Evolutionary conservation across 2,888 invertebrate species (phyloP).

Genomic region (Calliopum simillimum): DNA sequence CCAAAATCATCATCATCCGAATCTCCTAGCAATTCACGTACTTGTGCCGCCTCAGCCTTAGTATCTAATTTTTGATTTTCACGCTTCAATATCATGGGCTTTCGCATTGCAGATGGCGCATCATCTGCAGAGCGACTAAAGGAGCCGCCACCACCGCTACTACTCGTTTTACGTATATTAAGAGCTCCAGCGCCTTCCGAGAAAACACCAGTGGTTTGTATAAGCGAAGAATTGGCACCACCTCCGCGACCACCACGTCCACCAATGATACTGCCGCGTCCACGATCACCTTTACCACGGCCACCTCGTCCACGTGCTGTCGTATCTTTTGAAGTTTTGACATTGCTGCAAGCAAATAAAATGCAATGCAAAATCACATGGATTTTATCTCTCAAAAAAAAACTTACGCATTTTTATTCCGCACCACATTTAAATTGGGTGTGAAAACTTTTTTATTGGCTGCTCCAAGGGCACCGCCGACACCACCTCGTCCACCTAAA

Average conservation of each 20-base stretch:
- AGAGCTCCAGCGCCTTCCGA: slow-evolving; percentile 65
- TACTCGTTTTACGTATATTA: slow-evolving; percentile 51
- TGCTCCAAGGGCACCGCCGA: slow-evolving; percentile 53
- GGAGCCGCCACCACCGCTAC: slow-evolving; percentile 47
- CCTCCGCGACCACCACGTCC: slow-evolving; percentile 51
- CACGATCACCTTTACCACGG: slow-evolving; percentile 52
- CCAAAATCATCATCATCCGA: slow-evolving; percentile 58
- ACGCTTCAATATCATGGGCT: slow-evolving; percentile 55
- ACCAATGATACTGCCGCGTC: slow-evolving; percentile 45
- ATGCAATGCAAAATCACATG: slow-evolving; percentile 14
- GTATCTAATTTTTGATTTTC: slow-evolving; percentile 58
- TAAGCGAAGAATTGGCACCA: slow-evolving; percentile 56
- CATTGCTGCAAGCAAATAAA: slow-evolving; percentile 54
- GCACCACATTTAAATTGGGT: slow-evolving; percentile 73
- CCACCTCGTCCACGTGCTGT: slow-evolving; percentile 55
- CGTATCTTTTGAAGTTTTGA: slow-evolving; percentile 65
- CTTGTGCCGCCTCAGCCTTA: slow-evolving; percentile 54
- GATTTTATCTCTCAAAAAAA: neutral
- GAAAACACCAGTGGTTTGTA: slow-evolving; percentile 65
- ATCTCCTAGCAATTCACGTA: slow-evolving; percentile 59
- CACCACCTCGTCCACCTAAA: slow-evolving; percentile 67
- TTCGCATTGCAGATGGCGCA: slow-evolving; percentile 52
- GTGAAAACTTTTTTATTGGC: slow-evolving; percentile 71
- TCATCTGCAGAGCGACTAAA: slow-evolving; percentile 54
- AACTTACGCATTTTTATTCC: slow-evolving; percentile 71